These are phyloP conservation scores for Lacerta bilineata DNA, from an alignment of 2,797 vertebrate species.

Conservation along the genomic window DNA sequence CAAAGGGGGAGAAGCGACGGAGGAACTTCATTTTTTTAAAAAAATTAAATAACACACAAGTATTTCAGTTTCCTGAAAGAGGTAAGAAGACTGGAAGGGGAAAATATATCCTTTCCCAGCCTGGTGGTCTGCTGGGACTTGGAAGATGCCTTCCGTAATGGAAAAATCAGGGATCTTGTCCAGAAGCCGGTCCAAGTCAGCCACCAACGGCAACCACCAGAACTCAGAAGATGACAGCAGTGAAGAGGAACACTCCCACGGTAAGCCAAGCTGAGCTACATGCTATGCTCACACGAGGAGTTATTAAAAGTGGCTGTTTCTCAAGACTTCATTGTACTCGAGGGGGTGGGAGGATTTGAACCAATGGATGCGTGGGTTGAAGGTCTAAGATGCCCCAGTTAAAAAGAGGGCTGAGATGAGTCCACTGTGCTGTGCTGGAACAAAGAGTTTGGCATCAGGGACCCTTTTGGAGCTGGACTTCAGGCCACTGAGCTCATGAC, in stretches of 20 bases:
- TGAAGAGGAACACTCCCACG: conserved; percentile 91
- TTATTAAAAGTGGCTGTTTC: background rate
- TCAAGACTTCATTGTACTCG: background rate
- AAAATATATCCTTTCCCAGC: background rate
- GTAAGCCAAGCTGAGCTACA: conserved; percentile 72
- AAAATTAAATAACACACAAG: background rate
- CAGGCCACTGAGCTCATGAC: background rate
- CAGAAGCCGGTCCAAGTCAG: conserved; percentile 90
- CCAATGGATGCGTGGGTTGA: background rate
- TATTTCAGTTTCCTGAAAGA: background rate
- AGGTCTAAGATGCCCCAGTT: background rate
- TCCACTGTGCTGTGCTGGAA: background rate
- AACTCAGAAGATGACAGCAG: conserved; percentile 93
- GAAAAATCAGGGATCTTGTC: conserved; percentile 92
- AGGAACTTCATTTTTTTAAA: background rate
- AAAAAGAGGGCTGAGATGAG: background rate
- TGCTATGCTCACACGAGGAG: background rate
- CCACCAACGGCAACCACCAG: conserved; percentile 86
- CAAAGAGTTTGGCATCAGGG: conserved; percentile 2
- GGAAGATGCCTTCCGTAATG: conserved; percentile 91
- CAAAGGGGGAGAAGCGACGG: background rate
- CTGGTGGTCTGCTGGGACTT: conserved; percentile 1
- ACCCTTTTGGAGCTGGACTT: background rate
- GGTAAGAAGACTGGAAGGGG: background rate
- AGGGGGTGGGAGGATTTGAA: background rate